phyloP scores from a whole-genome alignment of 2,797 vertebrate species.

The Darevskia nairensis region DNA sequence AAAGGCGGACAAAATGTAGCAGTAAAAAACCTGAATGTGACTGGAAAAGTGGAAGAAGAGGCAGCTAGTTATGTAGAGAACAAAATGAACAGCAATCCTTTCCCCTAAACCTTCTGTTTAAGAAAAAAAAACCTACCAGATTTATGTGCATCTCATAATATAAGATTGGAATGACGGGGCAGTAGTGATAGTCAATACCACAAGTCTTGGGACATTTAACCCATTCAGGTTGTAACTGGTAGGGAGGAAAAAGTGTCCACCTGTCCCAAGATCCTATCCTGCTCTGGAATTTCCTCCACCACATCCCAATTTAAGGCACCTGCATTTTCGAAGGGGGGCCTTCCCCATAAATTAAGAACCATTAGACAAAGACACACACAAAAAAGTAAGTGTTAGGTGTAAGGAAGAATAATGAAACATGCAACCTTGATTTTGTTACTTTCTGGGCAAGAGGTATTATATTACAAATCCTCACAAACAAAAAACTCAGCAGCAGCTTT shows the following conservation, averaged over 20 bases:
- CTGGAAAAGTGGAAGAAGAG: too few relatives aligned
- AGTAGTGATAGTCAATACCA: not conserved
- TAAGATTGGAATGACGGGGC: not conserved
- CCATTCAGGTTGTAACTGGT: not conserved
- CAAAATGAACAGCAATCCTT: not conserved
- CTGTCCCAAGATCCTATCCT: not conserved
- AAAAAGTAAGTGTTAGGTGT: not conserved
- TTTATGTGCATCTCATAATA: not conserved
- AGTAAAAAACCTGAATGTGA: not conserved
- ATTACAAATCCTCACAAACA: not conserved
- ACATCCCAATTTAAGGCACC: not conserved
- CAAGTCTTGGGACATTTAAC: not conserved
- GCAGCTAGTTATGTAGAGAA: too few relatives aligned
- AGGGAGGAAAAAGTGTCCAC: not conserved
- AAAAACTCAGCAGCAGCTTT: too few relatives aligned
- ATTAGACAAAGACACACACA: too few relatives aligned
- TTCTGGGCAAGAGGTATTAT: not conserved
- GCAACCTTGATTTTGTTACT: not conserved
- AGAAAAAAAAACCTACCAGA: not conserved
- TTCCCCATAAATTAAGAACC: too few relatives aligned
- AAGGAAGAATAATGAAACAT: not conserved
- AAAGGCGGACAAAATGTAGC: not conserved
- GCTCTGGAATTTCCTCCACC: not conserved
- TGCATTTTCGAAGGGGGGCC: not conserved
- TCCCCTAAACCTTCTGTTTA: not conserved